Evolutionary conservation across 1,140 invertebrate species (phyloP).

Genomic region (Nixonia krombeini): DNA sequence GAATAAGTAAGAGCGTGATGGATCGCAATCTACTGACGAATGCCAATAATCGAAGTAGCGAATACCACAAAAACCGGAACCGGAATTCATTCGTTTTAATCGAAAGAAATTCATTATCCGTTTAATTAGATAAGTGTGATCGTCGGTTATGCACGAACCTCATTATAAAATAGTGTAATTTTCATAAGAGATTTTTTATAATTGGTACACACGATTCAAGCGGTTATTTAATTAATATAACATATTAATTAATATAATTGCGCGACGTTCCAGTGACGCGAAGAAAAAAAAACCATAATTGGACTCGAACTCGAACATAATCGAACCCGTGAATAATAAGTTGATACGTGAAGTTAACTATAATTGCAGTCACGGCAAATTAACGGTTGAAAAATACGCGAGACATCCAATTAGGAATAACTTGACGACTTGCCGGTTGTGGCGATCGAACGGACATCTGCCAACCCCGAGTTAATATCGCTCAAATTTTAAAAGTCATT

Average conservation of each 20-base stretch:
- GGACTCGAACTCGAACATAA: slow-evolving; percentile 46
- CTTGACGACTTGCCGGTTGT: slow-evolving; percentile 56
- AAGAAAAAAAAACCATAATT: slow-evolving; percentile 42
- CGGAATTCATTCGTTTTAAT: neutral
- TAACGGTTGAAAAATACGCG: slow-evolving; percentile 42
- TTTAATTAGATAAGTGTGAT: slow-evolving; percentile 42
- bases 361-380: slow-evolving; percentile 46
- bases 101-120: slow-evolving; percentile 5
- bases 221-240: slow-evolving; percentile 35
- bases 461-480: slow-evolving; percentile 40
- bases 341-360: slow-evolving; percentile 38
- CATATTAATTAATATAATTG: slow-evolving; percentile 45
- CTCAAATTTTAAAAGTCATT: slow-evolving; percentile 61
- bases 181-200: slow-evolving; percentile 33
- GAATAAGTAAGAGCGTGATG: no score
- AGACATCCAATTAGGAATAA: slow-evolving; percentile 59
- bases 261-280: slow-evolving; percentile 38
- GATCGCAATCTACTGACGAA: no score
- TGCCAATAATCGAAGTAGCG: no score
- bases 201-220: slow-evolving; percentile 33
- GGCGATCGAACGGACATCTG: slow-evolving; percentile 52
- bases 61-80: neutral
- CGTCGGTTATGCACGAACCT: slow-evolving; percentile 40
- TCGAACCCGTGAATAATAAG: slow-evolving; percentile 43
- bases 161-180: slow-evolving; percentile 43